Evolutionary conservation across 2,888 invertebrate species (phyloP).

Genomic region (Sepioteuthis lessoniana): DNA sequence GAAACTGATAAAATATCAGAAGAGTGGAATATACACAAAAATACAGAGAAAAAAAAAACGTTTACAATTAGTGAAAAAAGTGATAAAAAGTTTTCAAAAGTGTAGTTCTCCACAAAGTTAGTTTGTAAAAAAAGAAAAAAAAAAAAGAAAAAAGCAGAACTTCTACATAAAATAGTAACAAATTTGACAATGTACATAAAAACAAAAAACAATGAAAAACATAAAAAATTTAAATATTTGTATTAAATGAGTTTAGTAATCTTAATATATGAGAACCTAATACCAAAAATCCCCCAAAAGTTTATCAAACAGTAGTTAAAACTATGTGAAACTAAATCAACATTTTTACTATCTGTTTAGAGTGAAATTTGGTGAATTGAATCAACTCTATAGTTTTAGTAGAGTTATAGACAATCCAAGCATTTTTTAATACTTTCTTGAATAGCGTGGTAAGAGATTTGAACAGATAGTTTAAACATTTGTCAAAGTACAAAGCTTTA

Average conservation of each 20-base stretch:
- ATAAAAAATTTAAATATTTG: background rate
- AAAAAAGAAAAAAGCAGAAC: background rate
- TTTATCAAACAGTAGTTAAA: too few species aligned
- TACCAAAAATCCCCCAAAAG: too few species aligned
- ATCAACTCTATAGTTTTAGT: too few species aligned
- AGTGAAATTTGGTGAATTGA: too few species aligned
- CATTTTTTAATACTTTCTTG: too few species aligned
- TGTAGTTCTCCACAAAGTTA: slow-evolving; percentile 47
- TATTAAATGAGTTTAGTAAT: background rate
- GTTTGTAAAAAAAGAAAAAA: background rate
- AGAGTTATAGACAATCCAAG: too few species aligned
- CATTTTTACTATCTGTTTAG: too few species aligned
- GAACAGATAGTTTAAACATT: too few species aligned
- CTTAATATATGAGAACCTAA: too few species aligned
- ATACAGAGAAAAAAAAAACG: background rate
- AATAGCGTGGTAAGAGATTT: too few species aligned
- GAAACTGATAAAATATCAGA: background rate
- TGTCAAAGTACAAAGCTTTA: too few species aligned
- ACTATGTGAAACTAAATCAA: too few species aligned
- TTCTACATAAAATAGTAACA: background rate
- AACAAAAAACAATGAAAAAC: background rate
- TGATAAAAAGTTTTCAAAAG: background rate
- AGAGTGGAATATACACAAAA: background rate
- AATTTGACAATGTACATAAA: background rate
- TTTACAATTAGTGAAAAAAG: background rate